phyloP scores from a whole-genome alignment of 2,888 invertebrate genomes.

The Lepetodrilus schrolli region DNA sequence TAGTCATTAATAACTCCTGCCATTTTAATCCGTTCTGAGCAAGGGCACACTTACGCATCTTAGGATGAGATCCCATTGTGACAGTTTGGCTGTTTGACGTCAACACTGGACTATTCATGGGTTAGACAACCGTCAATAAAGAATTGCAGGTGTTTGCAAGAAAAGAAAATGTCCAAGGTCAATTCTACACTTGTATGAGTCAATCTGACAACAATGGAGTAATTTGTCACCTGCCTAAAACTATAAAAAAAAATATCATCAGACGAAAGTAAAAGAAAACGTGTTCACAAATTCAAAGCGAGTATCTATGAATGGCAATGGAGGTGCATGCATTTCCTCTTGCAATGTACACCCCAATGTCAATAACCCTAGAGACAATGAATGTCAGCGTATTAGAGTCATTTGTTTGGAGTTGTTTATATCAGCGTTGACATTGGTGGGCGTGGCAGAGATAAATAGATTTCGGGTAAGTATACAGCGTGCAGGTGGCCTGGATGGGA shows the following conservation, averaged over 20 bases:
- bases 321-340: background rate
- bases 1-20: too few relatives aligned
- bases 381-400: constrained; percentile 23
- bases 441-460: constrained; percentile 25
- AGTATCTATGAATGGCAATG: background rate
- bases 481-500: background rate
- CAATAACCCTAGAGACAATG: constrained; percentile 1
- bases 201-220: too few relatives aligned
- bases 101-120: background rate
- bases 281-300: background rate
- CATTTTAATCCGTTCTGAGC: too few relatives aligned
- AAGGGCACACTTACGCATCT: too few relatives aligned
- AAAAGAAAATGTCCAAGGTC: too few relatives aligned
- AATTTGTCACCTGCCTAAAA: too few relatives aligned
- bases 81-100: background rate
- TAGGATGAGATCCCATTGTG: too few relatives aligned
- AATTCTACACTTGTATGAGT: too few relatives aligned
- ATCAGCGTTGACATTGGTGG: constrained; percentile 5
- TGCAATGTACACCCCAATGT: constrained; percentile 26
- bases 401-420: constrained; percentile 22
- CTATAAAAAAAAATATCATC: background rate
- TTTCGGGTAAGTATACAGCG: background rate
- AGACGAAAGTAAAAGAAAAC: background rate
- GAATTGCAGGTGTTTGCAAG: background rate
- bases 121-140: background rate